Conservation (phyloP, 2,888 invertebrate species). For the Chrysopilus asiliformis region DNA sequence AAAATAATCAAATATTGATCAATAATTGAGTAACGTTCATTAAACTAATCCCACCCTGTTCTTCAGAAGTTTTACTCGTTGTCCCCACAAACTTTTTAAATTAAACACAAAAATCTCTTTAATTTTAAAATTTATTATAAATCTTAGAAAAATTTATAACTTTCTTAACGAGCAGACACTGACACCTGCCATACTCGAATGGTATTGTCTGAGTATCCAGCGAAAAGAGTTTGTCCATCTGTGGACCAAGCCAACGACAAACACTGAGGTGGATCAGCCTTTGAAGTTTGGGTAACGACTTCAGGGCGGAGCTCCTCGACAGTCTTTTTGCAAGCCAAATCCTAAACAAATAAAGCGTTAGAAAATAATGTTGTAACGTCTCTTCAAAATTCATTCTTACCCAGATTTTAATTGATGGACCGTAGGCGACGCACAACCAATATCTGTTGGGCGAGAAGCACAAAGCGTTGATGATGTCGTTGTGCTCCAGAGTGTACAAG, state of each 20-base stretch:
- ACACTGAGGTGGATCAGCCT: constrained; percentile 90
- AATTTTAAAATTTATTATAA: no score
- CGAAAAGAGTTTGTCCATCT: constrained; percentile 97
- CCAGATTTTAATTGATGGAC: constrained; percentile 98
- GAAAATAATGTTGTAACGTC: no score
- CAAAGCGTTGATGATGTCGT: constrained; percentile 93
- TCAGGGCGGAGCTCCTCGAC: constrained; percentile 98
- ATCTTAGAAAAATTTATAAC: no score
- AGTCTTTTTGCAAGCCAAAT: constrained; percentile 98
- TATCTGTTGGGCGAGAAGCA: constrained; percentile 99
- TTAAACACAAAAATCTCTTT: no score
- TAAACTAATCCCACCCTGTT: no score
- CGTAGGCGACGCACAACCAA: constrained; percentile 98
- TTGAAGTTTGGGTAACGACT: constrained; percentile 65
- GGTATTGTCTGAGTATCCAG: constrained; percentile 95
- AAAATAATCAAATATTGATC: no score
- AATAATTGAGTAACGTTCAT: no score
- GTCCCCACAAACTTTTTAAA: no score
- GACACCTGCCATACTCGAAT: constrained; percentile 99
- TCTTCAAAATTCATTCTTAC: constrained; percentile 37
- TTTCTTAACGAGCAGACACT: constrained; percentile 60
- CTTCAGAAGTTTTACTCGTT: no score
- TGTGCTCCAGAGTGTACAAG: constrained; percentile 95
- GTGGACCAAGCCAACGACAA: constrained; percentile 97
- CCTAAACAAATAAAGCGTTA: constrained; percentile 39